A percentile compares a stretch with the other conserved stretches of the same genome.
These are phyloP conservation scores for Tenodera sinensis DNA, from an alignment of 2,888 invertebrate genomes.

Conservation along the genomic window DNA sequence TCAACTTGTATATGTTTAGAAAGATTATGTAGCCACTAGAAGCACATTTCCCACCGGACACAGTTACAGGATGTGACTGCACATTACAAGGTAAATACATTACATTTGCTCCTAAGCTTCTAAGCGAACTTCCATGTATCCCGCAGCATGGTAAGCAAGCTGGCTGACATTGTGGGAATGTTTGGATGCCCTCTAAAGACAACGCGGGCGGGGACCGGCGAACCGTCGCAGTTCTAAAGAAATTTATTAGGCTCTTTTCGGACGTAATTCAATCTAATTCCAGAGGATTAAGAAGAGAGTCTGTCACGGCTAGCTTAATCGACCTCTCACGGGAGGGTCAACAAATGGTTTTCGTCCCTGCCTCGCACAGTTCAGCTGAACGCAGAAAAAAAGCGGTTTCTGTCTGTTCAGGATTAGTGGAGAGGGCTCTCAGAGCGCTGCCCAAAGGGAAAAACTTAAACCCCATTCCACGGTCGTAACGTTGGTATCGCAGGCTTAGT, in stretches of 20 bases:
- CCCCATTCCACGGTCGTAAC: neutral
- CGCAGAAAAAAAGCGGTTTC: neutral
- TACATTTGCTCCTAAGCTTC: neutral
- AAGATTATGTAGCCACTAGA: too few species aligned
- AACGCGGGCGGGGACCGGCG: neutral
- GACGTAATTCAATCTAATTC: neutral
- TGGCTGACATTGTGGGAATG: neutral
- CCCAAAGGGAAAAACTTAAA: neutral
- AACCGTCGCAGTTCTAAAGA: neutral
- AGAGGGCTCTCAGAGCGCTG: neutral
- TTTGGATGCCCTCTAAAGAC: neutral
- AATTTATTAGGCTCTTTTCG: neutral
- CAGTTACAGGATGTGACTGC: too few species aligned
- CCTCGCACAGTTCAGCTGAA: neutral
- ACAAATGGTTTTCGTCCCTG: neutral
- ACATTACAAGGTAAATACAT: neutral
- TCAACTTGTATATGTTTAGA: too few species aligned
- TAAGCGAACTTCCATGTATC: neutral
- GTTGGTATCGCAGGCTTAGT: neutral
- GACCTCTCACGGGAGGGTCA: neutral
- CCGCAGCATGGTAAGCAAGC: neutral
- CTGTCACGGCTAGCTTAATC: neutral
- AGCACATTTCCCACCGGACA: too few species aligned
- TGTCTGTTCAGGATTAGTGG: neutral
- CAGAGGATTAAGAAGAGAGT: neutral